phyloP scores from a whole-genome alignment of 2,888 invertebrate genomes.

The Parapristionchus giblindavisi region DNA sequence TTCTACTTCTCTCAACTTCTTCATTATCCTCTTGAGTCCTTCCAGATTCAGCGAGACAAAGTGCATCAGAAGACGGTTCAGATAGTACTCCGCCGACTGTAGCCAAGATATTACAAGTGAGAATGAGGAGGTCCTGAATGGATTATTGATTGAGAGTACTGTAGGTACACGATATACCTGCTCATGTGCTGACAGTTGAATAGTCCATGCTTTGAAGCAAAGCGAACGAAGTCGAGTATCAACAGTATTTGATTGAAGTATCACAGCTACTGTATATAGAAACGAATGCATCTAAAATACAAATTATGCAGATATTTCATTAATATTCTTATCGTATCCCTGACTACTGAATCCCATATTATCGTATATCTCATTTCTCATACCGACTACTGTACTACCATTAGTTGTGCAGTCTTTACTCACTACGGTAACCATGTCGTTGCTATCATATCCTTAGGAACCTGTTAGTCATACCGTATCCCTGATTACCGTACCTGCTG shows the following conservation, averaged over 20 bases:
- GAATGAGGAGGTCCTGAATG: conserved; percentile 60
- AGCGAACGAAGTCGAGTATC: conserved; percentile 55
- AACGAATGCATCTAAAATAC: conserved; percentile 64
- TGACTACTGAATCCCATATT: too few species aligned
- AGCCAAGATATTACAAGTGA: conserved; percentile 66
- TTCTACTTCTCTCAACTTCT: too few species aligned
- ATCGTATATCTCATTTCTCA: too few species aligned
- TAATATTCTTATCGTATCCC: too few species aligned
- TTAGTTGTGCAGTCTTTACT: too few species aligned
- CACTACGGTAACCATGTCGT: too few species aligned
- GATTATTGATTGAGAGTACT: conserved; percentile 7
- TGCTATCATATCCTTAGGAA: not conserved
- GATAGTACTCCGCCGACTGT: conserved; percentile 66
- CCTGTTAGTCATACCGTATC: not conserved
- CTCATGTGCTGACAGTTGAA: conserved; percentile 67
- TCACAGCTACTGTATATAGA: conserved; percentile 63
- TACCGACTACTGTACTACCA: too few species aligned
- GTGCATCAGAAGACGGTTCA: conserved; percentile 51
- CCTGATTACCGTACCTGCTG: conserved; percentile 38
- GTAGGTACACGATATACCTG: conserved; percentile 47
- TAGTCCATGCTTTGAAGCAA: conserved; percentile 69
- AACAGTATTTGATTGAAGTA: conserved; percentile 62
- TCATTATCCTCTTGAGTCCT: conserved; percentile 34
- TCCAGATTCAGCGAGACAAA: conserved; percentile 37
- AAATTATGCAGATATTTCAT: too few species aligned